Evolutionary conservation across 2,888 invertebrate species (phyloP).

Genomic region (Orgyia antiqua): DNA sequence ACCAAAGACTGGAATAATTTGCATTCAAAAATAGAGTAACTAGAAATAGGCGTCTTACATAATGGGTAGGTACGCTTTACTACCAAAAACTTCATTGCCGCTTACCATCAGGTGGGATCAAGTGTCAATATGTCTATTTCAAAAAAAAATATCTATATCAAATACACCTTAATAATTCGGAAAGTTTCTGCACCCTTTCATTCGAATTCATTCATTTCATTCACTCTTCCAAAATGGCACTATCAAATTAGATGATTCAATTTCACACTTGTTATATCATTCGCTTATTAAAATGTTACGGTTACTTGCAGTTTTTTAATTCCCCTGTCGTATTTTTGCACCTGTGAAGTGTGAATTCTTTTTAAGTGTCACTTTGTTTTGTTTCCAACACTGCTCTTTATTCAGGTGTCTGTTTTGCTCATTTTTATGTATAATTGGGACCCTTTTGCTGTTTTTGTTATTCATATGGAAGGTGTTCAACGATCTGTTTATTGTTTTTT

Average conservation of each 20-base stretch:
- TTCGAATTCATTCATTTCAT: constrained; percentile 53
- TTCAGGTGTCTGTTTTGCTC: constrained; percentile 40
- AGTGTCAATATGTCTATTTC: too few relatives aligned
- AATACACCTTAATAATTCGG: too few relatives aligned
- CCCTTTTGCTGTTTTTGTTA: constrained; percentile 20
- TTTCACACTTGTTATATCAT: constrained; percentile 59
- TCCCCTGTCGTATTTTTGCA: constrained; percentile 59
- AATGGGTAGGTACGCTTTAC: too few relatives aligned
- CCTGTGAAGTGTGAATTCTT: constrained; percentile 69
- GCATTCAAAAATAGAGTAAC: too few relatives aligned
- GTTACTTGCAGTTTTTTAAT: constrained; percentile 39
- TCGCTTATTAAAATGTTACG: constrained; percentile 74
- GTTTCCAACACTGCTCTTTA: constrained; percentile 15
- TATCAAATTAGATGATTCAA: constrained; percentile 66
- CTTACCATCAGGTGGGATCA: too few relatives aligned
- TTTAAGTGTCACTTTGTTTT: constrained; percentile 48
- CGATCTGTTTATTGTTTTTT: constrained; percentile 6
- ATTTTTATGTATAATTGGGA: constrained; percentile 34
- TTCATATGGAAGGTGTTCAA: constrained; percentile 8
- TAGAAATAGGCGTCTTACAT: too few relatives aligned
- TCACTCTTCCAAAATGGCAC: constrained; percentile 46
- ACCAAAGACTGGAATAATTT: too few relatives aligned
- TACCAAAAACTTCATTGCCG: too few relatives aligned
- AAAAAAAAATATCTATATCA: too few relatives aligned
- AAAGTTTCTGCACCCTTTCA: constrained; percentile 30